A percentile compares a stretch with the other conserved stretches of the same genome.
phyloP scores from a whole-genome alignment of 2,113 vertebrate genomes.

The Vidua macroura region DNA sequence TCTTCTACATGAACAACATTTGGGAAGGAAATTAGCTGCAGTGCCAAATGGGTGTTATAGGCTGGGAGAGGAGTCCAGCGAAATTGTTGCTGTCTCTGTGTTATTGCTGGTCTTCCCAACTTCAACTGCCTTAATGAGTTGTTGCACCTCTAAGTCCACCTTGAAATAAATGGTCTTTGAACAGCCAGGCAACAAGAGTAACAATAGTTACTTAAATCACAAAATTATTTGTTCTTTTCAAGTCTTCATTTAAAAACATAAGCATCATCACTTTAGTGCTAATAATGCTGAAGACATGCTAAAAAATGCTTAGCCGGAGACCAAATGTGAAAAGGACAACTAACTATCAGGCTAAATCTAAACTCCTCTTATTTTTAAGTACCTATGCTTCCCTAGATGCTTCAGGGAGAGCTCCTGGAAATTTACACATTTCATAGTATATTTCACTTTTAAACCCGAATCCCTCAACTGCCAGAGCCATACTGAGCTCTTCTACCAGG shows the following conservation, averaged over 20 bases:
- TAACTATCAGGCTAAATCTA: neutral
- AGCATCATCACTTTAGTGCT: neutral
- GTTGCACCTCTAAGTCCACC: neutral
- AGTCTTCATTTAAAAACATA: neutral
- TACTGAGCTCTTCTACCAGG: neutral
- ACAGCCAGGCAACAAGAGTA: neutral
- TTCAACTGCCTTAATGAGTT: neutral
- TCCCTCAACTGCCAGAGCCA: neutral
- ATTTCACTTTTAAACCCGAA: neutral
- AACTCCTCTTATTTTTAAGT: neutral
- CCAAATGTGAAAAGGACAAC: neutral
- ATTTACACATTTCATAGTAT: neutral
- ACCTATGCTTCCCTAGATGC: neutral
- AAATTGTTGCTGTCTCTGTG: neutral
- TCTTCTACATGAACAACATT: neutral
- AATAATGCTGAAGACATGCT: neutral
- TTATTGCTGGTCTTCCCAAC: neutral
- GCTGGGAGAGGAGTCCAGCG: neutral
- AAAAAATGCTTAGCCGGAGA: neutral
- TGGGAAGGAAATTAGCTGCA: neutral
- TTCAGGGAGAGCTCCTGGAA: neutral
- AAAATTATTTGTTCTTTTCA: neutral
- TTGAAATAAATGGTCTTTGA: conserved; percentile 7
- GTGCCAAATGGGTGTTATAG: neutral
- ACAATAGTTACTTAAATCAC: neutral